phyloP scores from a whole-genome alignment of 2,797 vertebrate genomes.

The Spheniscus humboldti region DNA sequence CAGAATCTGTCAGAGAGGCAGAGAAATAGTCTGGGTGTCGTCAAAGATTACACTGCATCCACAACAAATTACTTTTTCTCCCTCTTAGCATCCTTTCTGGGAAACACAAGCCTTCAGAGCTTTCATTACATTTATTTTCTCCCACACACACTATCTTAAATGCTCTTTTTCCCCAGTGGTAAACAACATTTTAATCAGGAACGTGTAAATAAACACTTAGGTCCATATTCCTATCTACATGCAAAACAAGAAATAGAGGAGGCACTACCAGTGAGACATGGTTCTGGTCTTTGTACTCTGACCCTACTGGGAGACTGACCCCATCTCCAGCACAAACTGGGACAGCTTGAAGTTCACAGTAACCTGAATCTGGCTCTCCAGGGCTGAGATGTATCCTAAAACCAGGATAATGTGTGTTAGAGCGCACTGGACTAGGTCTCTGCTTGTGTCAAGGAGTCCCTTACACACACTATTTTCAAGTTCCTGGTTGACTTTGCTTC shows the following conservation, averaged over 20 bases:
- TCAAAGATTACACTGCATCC: background rate
- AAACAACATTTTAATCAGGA: background rate
- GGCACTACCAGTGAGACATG: background rate
- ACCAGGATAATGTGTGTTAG: background rate
- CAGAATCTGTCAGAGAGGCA: background rate
- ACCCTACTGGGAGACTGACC: background rate
- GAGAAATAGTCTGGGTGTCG: background rate
- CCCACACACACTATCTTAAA: background rate
- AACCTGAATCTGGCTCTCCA: background rate
- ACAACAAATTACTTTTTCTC: background rate
- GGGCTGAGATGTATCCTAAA: background rate
- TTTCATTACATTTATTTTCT: background rate
- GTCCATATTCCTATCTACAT: background rate
- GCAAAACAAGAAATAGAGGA: background rate
- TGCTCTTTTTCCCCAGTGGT: background rate
- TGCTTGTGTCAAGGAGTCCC: background rate
- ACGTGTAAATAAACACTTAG: background rate
- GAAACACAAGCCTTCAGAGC: background rate
- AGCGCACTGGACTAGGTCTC: accelerated
- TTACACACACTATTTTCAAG: background rate
- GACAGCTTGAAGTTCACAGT: background rate
- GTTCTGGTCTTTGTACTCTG: background rate
- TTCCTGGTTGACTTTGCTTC: background rate
- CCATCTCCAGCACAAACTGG: background rate
- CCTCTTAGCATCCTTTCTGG: background rate